Percentiles rank a stretch among this genome's conserved stretches.
phyloP scores from a whole-genome alignment of 2,797 vertebrate genomes.

The Rhinogobio ventralis region DNA sequence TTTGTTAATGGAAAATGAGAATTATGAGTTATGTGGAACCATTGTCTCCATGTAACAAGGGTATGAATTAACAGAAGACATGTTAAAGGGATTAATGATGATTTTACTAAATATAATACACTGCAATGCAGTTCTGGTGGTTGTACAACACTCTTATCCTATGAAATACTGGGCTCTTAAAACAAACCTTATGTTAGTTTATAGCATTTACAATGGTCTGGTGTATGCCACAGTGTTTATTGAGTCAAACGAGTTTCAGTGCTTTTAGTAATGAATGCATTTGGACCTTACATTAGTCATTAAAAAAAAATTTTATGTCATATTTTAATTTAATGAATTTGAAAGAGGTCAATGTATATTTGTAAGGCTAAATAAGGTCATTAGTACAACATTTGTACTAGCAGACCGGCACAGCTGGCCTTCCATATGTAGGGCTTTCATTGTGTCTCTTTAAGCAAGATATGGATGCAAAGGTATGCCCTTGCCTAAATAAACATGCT shows the following conservation, averaged over 20 bases:
- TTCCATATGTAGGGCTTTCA: conserved; percentile 63
- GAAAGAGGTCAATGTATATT: conserved; percentile 55
- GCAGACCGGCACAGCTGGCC: conserved; percentile 62
- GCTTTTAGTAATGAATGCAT: not conserved
- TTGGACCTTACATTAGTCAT: conserved; percentile 6
- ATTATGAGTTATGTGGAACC: conserved; percentile 21
- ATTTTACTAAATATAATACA: conserved; percentile 28
- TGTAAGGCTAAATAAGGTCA: conserved; percentile 68
- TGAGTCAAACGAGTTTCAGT: conserved; percentile 61
- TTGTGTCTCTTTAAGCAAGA: conserved; percentile 46
- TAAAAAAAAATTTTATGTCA: not conserved
- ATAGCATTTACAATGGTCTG: conserved; percentile 52
- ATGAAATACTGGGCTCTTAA: conserved; percentile 49
- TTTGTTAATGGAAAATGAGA: conserved; percentile 33
- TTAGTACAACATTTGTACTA: conserved; percentile 60
- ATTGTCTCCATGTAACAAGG: conserved; percentile 26
- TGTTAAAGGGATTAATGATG: conserved; percentile 28
- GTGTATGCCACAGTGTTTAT: conserved; percentile 61
- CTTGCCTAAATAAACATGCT: conserved; percentile 68
- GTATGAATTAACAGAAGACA: conserved; percentile 39
- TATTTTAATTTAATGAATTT: conserved; percentile 30
- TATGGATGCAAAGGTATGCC: conserved; percentile 62
- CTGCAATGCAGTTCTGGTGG: not conserved
- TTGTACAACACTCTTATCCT: conserved; percentile 32
- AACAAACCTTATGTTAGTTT: conserved; percentile 47